Conservation (phyloP, 2,797 vertebrate species). For the Anomalospiza imberbis region DNA sequence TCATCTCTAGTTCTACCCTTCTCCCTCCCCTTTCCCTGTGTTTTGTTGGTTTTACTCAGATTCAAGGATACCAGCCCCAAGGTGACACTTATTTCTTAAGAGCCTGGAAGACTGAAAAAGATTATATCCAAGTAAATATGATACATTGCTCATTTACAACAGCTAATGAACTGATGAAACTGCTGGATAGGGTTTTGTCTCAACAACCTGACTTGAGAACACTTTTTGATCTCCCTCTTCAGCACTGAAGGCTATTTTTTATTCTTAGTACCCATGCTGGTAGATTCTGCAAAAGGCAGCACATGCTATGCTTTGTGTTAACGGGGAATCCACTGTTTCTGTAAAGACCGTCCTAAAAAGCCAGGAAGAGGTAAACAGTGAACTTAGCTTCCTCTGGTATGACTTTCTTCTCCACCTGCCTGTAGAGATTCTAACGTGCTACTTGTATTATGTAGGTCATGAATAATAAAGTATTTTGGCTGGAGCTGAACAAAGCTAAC, state of each 20-base stretch:
- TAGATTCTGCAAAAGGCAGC: not conserved
- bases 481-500: not conserved
- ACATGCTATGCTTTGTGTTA: not conserved
- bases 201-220: not conserved
- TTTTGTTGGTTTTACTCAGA: constrained; percentile 8
- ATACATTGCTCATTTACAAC: constrained; percentile 1
- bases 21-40: not conserved
- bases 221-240: constrained; percentile 31
- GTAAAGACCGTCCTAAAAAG: not conserved
- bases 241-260: not conserved
- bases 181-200: not conserved
- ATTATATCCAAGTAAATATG: constrained; percentile 29
- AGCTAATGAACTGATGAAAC: constrained; percentile 19
- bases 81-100: not conserved
- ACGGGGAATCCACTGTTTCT: not conserved
- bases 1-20: not conserved
- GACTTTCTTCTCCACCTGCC: not conserved
- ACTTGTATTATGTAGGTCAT: not conserved
- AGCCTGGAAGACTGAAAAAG: not conserved
- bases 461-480: constrained; percentile 11
- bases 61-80: not conserved
- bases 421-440: not conserved
- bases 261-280: not conserved
- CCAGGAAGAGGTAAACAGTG: not conserved
- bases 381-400: not conserved